Conservation (phyloP, 23 tunicate species). For the Diplosoma virens region DNA sequence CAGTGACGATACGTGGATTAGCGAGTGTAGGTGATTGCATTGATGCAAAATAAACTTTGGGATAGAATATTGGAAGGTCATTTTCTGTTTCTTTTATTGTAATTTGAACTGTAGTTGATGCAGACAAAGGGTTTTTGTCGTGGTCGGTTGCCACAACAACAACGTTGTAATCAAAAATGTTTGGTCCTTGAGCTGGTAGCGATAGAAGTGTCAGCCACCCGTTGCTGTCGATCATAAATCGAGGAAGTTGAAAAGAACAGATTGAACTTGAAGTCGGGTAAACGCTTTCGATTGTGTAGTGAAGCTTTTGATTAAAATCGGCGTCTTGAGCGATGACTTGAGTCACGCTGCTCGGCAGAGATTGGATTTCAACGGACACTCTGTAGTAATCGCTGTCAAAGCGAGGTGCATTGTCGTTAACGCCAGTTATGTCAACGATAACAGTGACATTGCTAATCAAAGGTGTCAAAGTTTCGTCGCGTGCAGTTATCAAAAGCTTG, state of each 20-base stretch:
- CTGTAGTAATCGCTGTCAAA: constrained; percentile 28
- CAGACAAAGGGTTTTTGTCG: constrained; percentile 19
- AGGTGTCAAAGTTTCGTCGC: constrained; percentile 58
- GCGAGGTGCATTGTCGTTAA: constrained; percentile 73
- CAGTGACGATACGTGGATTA: not conserved
- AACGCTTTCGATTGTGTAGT: constrained; percentile 19
- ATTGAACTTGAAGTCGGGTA: not conserved
- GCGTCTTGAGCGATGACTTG: constrained; percentile 50
- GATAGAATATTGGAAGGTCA: constrained; percentile 39
- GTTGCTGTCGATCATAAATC: not conserved
- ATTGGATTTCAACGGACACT: not conserved
- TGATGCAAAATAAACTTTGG: constrained; percentile 20
- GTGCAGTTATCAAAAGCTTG: constrained; percentile 31
- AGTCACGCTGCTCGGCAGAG: not conserved
- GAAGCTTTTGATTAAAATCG: constrained; percentile 48
- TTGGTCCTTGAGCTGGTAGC: not conserved
- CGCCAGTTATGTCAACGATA: constrained; percentile 39
- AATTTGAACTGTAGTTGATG: constrained; percentile 24
- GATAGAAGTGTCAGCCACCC: not conserved
- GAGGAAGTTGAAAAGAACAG: not conserved
- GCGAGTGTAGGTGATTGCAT: not conserved
- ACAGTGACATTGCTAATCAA: constrained; percentile 23
- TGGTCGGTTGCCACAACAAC: constrained; percentile 35
- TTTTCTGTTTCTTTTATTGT: constrained; percentile 11
- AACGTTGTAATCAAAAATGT: not conserved